phyloP scores from a whole-genome alignment of 92 coral and sea anemone species.

The Porites evermanni region DNA sequence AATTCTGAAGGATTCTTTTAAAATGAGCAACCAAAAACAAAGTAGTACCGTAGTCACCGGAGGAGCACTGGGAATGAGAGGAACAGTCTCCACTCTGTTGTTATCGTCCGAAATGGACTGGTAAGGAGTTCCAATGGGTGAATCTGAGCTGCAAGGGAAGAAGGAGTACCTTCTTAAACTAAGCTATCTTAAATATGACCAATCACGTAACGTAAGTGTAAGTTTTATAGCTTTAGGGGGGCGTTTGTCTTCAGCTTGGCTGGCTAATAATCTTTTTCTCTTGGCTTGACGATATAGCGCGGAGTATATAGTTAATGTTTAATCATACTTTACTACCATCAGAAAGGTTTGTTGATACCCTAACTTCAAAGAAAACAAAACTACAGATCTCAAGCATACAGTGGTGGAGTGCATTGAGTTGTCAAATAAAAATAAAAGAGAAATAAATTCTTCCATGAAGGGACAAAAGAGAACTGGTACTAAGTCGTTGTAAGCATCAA shows the following conservation, averaged over 20 bases:
- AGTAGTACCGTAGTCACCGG: slow-evolving; percentile 17
- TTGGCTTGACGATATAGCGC: background rate
- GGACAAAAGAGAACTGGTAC: no score
- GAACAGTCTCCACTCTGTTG: slow-evolving; percentile 28
- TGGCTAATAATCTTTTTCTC: no score
- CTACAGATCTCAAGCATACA: no score
- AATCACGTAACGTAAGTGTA: background rate
- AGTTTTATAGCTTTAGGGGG: background rate
- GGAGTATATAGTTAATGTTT: background rate
- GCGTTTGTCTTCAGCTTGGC: background rate
- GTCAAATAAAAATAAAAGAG: no score
- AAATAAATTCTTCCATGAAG: no score
- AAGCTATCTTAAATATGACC: background rate
- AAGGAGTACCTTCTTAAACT: background rate
- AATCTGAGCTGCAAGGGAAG: slow-evolving; percentile 12
- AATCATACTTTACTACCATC: no score
- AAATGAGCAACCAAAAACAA: background rate
- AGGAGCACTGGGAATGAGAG: slow-evolving; percentile 36
- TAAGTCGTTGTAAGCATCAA: no score
- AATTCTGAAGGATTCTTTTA: background rate
- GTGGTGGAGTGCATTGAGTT: no score
- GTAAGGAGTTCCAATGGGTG: slow-evolving; percentile 50
- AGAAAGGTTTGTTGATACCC: no score
- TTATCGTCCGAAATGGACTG: slow-evolving; percentile 47
- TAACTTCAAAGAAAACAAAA: no score